These are phyloP conservation scores for Tiaroga cobitis DNA, from an alignment of 2,797 vertebrate genomes.

Conservation along the genomic window DNA sequence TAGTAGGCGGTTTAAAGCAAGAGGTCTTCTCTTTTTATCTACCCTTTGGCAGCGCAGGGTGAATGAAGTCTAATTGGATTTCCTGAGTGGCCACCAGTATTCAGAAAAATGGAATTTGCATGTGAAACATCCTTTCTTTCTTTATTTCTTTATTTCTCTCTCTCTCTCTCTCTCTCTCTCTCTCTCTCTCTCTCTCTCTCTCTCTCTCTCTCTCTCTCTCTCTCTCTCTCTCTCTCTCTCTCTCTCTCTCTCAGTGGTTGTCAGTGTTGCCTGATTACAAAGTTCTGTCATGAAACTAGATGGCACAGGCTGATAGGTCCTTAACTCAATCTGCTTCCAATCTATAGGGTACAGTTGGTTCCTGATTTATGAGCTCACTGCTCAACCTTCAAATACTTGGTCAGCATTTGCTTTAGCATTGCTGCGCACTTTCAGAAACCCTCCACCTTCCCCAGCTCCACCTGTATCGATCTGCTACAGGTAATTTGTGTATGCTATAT, in stretches of 20 bases:
- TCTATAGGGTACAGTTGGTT: too few species aligned
- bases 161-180: too few species aligned
- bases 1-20: background rate
- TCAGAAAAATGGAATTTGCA: background rate
- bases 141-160: too few species aligned
- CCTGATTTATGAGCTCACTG: too few species aligned
- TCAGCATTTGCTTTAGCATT: background rate
- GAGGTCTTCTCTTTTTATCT: background rate
- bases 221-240: too few species aligned
- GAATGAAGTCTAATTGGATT: constrained; percentile 12
- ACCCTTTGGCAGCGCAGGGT: background rate
- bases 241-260: too few species aligned
- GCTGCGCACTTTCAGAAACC: background rate
- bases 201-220: too few species aligned
- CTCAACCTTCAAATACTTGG: too few species aligned
- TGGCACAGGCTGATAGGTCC: background rate
- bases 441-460: background rate
- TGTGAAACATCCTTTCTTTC: too few species aligned
- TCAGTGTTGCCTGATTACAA: background rate
- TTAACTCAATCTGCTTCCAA: background rate
- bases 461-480: background rate
- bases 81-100: background rate
- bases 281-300: background rate
- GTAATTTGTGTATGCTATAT: background rate
- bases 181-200: too few species aligned